phyloP scores from a whole-genome alignment of 1,140 invertebrate species.

The Paraescarpia echinospica region DNA sequence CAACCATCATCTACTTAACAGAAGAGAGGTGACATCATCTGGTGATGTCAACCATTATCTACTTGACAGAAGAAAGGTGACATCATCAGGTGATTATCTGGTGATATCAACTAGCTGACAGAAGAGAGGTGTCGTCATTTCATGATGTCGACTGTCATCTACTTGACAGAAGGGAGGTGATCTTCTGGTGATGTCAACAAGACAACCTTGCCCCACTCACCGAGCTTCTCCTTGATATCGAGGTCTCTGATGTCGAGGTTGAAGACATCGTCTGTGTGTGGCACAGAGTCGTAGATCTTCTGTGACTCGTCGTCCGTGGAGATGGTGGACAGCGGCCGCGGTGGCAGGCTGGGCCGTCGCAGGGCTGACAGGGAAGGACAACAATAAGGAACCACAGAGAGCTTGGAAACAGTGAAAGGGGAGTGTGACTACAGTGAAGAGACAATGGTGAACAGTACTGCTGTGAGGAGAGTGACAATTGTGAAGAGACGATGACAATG shows the following conservation, averaged over 20 bases:
- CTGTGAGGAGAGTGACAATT: no score
- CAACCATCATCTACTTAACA: not conserved
- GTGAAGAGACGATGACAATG: no score
- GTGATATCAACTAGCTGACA: not conserved
- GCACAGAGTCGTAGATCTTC: constrained; percentile 48
- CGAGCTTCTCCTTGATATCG: constrained; percentile 43
- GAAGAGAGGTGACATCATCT: not conserved
- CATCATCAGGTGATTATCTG: no score
- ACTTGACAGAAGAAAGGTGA: not conserved
- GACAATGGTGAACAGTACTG: no score
- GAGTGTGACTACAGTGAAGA: no score
- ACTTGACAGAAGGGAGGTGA: not conserved
- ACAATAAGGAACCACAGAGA: no score
- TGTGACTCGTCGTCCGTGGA: constrained; percentile 35
- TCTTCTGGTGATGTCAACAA: not conserved
- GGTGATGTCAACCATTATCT: not conserved
- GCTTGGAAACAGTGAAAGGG: not conserved
- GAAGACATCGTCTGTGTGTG: constrained; percentile 41
- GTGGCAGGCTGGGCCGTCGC: not conserved
- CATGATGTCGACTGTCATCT: not conserved
- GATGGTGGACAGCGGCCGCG: constrained; percentile 7
- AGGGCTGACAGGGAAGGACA: no score
- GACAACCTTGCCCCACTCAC: no score
- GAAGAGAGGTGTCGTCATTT: not conserved
- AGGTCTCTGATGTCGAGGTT: constrained; percentile 51